Conservation (phyloP, 1,140 invertebrate genomes). For the Aphelinus certus region DNA sequence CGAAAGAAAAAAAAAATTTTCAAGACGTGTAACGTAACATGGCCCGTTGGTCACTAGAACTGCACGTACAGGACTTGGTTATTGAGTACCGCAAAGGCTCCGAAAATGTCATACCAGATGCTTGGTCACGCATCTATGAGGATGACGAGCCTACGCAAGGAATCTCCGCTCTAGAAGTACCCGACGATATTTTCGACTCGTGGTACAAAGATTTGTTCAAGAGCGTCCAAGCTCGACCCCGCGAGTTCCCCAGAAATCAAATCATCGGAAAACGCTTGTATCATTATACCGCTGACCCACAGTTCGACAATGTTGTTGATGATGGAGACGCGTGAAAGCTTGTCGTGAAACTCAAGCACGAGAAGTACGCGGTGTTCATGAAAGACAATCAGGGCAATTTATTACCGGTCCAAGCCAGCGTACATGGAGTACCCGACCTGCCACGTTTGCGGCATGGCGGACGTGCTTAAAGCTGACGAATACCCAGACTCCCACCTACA, state of each 20-base stretch:
- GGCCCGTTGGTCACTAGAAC: slow-evolving; percentile 43
- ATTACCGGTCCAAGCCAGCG: too few relatives aligned
- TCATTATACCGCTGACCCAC: neutral
- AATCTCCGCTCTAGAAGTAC: neutral
- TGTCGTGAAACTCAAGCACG: neutral
- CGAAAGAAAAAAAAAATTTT: too few relatives aligned
- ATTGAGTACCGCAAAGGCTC: slow-evolving; percentile 25
- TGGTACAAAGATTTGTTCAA: neutral
- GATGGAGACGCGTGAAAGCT: slow-evolving; percentile 12
- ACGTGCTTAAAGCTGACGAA: too few relatives aligned
- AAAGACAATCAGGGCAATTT: too few relatives aligned
- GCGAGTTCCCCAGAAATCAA: neutral
- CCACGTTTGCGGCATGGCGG: too few relatives aligned
- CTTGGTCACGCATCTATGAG: slow-evolving; percentile 21
- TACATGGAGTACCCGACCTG: too few relatives aligned
- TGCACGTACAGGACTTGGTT: slow-evolving; percentile 8
- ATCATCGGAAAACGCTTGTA: neutral
- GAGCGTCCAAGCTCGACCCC: neutral
- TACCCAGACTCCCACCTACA: too few relatives aligned
- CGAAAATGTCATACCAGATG: neutral
- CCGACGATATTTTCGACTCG: too few relatives aligned
- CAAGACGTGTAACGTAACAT: slow-evolving; percentile 45
- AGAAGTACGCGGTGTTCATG: too few relatives aligned
- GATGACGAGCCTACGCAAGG: neutral
- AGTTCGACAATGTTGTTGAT: neutral